These are phyloP conservation scores for Onychostoma macrolepis DNA, from an alignment of 2,113 vertebrate species.

Conservation along the genomic window DNA sequence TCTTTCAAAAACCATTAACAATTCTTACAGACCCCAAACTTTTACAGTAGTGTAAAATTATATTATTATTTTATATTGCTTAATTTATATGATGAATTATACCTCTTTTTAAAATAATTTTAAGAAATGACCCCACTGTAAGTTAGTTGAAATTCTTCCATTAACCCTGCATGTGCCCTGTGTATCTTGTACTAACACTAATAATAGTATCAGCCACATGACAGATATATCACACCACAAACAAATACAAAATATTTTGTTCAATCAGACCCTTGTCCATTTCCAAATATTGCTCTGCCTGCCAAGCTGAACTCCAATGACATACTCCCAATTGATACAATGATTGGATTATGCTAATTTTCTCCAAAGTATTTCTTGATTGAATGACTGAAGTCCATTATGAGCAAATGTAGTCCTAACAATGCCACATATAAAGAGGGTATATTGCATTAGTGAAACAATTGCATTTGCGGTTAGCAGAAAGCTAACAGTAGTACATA, in stretches of 20 bases:
- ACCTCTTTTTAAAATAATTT: not conserved
- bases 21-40: not conserved
- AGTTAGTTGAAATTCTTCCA: not conserved
- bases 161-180: slow-evolving; percentile 5
- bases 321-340: not conserved
- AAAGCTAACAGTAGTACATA: not conserved
- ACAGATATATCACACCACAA: not conserved
- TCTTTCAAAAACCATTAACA: not conserved
- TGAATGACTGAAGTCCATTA: slow-evolving; percentile 4
- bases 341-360: not conserved
- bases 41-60: not conserved
- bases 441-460: not conserved
- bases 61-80: not conserved
- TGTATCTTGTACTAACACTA: not conserved
- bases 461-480: not conserved
- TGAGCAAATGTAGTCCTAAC: not conserved
- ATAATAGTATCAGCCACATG: slow-evolving; percentile 8
- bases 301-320: slow-evolving; percentile 1
- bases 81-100: not conserved
- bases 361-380: not conserved
- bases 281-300: not conserved
- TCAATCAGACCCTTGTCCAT: not conserved
- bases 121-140: slow-evolving; percentile 28
- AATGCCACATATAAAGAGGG: not conserved
- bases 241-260: not conserved